Evolutionary conservation across 2,797 vertebrate species (phyloP).

Genomic region (Gadopsis marmoratus): DNA sequence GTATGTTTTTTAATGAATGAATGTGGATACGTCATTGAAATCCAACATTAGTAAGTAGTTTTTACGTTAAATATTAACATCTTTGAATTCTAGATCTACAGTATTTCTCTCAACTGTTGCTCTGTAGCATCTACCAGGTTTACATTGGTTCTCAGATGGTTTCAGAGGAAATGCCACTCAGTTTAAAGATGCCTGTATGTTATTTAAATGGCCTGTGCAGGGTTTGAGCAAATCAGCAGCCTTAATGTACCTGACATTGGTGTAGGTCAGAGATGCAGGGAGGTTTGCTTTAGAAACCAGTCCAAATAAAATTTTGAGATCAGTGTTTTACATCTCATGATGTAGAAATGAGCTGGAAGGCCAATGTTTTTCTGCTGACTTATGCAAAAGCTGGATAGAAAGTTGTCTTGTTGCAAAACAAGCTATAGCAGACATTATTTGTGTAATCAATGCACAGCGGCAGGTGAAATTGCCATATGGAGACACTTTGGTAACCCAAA

Average conservation of each 20-base stretch:
- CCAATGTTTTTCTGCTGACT: background rate
- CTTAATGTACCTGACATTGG: background rate
- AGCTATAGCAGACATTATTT: background rate
- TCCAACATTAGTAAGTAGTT: slow-evolving; percentile 34
- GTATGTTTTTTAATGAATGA: slow-evolving; percentile 52
- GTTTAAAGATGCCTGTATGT: slow-evolving; percentile 33
- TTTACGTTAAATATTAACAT: slow-evolving; percentile 37
- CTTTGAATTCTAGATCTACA: slow-evolving; percentile 27
- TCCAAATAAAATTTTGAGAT: background rate
- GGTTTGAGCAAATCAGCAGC: background rate
- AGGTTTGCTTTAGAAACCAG: background rate
- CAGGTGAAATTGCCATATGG: background rate
- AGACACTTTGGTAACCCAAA: background rate
- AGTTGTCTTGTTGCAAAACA: background rate
- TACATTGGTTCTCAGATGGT: slow-evolving; percentile 69
- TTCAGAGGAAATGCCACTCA: slow-evolving; percentile 45
- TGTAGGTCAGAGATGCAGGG: background rate
- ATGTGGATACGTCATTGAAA: slow-evolving; percentile 41
- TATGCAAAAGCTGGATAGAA: background rate
- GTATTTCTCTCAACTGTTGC: slow-evolving; percentile 32
- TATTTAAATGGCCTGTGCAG: slow-evolving; percentile 29
- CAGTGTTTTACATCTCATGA: background rate
- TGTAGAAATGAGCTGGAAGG: background rate
- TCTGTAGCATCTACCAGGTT: slow-evolving; percentile 64
- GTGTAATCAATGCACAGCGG: background rate